phyloP scores from a whole-genome alignment of 2,113 vertebrate genomes.

The Pitta sordida region DNA sequence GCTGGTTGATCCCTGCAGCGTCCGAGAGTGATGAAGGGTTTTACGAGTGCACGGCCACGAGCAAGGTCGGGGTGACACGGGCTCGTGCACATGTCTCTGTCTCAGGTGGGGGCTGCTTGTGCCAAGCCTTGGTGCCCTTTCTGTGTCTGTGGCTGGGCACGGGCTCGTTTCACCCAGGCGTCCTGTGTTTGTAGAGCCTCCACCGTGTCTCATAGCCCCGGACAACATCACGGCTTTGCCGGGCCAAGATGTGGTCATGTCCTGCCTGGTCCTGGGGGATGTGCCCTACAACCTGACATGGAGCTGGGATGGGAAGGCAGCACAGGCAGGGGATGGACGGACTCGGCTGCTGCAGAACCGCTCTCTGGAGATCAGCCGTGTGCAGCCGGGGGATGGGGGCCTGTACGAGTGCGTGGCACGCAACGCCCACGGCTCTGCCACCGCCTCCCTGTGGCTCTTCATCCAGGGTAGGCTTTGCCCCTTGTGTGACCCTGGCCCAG shows the following conservation, averaged over 20 bases:
- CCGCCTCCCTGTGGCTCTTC: slow-evolving; percentile 80
- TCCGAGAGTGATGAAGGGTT: slow-evolving; percentile 80
- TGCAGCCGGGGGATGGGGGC: slow-evolving; percentile 73
- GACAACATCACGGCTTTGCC: slow-evolving; percentile 80
- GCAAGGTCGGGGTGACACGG: slow-evolving; percentile 74
- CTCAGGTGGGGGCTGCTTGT: slow-evolving; percentile 71
- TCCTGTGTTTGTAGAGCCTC: slow-evolving; percentile 70
- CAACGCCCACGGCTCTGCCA: slow-evolving; percentile 69
- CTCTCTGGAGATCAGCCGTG: slow-evolving; percentile 75
- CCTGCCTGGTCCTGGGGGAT: slow-evolving; percentile 77
- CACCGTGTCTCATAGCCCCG: slow-evolving; percentile 69
- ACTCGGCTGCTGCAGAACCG: slow-evolving; percentile 70
- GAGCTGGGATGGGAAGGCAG: slow-evolving; percentile 70
- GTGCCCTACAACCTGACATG: slow-evolving; percentile 87
- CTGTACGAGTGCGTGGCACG: slow-evolving; percentile 80
- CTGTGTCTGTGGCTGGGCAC: fast-evolving
- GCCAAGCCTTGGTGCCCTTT: fast-evolving
- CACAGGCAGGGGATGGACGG: slow-evolving; percentile 30
- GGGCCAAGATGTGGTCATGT: slow-evolving; percentile 75
- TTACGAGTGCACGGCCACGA: slow-evolving; percentile 83
- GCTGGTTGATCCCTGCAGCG: slow-evolving; percentile 81
- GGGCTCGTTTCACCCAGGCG: background rate
- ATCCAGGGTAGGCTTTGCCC: slow-evolving; percentile 76
- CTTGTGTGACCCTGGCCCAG: fast-evolving
- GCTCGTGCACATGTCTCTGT: slow-evolving; percentile 77